Base-by-base conservation (phyloP, 2,797 vertebrate genomes). In the Tamandua tetradactyla region DNA sequence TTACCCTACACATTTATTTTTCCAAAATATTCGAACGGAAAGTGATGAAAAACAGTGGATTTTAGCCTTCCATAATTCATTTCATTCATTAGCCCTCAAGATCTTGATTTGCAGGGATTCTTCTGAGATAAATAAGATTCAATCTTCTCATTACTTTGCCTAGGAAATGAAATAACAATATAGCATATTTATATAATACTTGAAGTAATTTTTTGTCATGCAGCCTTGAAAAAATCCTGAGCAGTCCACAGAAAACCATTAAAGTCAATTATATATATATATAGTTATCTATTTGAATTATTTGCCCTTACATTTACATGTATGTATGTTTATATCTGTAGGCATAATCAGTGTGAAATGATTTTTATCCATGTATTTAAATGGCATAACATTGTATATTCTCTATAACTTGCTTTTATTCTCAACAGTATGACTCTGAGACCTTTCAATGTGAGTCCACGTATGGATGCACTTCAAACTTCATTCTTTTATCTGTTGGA, bases 21-120 rank as follows among this genome's bases (percentile, higher is more conserved):
- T 86, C 32, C 59, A 82, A 94, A 94, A 93, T 82, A 88, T 85
- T 88, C 86, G 96, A 59, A 35, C 23, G 76, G 4, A 79, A 90
- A 27, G 2, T 69, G 52, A 78, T 82, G n/a, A 27, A 81, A 92
- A 92, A 91, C 57, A 32, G 32, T 80, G 13, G 11, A 80, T 42
- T 82, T 95, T 81, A 89, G 37, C 40, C 37, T 85, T 68, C 57
- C 30, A 23, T 49, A 81, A 61, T 8, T 94, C 25, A 27, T 85
- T 72, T 82, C 32, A 92, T 37, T 92, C 25, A 69, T 82, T 85
- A 86, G 35, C 10, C 20, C 3, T 80, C 62, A 37, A 10, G 49
- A 74, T 68, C n/a, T 88, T 86, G 44, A 82, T 78, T 92, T 85
- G n/a, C 30, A 94, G 89, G 81, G 37, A 69, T 30, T 72, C 66